phyloP scores from a whole-genome alignment of 2,797 vertebrate genomes.

The Toxotes lorentzi region DNA sequence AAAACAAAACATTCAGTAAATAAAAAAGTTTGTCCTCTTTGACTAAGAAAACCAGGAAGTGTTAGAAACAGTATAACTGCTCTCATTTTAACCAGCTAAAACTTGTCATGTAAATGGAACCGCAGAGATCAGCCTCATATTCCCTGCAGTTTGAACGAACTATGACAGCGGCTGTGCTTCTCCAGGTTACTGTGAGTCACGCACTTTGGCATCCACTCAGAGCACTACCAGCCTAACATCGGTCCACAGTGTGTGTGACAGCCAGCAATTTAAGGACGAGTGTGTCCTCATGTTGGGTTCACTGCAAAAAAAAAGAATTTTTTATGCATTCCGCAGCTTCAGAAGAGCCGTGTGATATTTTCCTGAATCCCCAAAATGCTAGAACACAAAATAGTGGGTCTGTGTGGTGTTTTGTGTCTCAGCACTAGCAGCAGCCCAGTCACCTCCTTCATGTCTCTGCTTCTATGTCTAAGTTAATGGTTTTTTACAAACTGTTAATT shows the following conservation, averaged over 20 bases:
- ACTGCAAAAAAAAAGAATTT: neutral
- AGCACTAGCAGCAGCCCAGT: neutral
- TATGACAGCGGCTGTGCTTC: neutral
- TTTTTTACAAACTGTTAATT: conserved; percentile 42
- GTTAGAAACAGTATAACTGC: neutral
- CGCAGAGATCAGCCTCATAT: neutral
- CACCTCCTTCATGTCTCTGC: neutral
- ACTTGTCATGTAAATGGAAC: neutral
- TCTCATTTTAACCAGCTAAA: neutral
- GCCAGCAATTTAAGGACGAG: neutral
- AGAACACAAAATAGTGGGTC: neutral
- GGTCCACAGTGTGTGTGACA: neutral
- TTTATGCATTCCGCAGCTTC: neutral
- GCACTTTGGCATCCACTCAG: neutral
- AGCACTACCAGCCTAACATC: neutral
- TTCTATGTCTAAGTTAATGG: conserved; percentile 7
- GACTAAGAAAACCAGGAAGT: neutral
- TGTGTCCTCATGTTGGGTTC: neutral
- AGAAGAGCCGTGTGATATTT: neutral
- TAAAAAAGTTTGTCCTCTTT: neutral
- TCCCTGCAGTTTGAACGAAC: neutral
- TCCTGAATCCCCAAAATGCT: neutral
- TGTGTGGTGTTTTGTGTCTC: conserved; percentile 5
- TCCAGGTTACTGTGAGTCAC: conserved; percentile 2
- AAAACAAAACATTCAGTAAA: too few relatives aligned